These are phyloP conservation scores for Pollachius pollachius DNA, from an alignment of 2,113 vertebrate genomes.

Conservation along the genomic window DNA sequence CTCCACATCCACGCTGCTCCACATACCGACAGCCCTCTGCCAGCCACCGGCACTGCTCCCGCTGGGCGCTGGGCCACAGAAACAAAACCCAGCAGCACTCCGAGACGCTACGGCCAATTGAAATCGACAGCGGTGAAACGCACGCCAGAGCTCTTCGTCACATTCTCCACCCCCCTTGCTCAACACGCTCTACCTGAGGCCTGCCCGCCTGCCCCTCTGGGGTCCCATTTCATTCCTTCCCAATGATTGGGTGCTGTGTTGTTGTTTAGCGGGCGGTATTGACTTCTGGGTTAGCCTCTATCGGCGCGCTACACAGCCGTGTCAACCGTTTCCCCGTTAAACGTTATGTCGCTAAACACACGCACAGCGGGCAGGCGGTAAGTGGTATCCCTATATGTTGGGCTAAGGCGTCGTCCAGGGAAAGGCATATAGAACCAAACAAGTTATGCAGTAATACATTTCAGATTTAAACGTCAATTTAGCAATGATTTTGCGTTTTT, in stretches of 20 bases:
- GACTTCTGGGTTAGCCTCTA: too few species aligned
- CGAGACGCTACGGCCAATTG: conserved; percentile 42
- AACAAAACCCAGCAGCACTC: conserved; percentile 30
- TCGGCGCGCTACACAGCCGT: too few species aligned
- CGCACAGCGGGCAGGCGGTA: too few species aligned
- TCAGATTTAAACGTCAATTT: too few species aligned
- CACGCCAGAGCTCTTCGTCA: conserved; percentile 9
- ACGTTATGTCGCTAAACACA: too few species aligned
- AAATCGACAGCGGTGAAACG: conserved; percentile 35
- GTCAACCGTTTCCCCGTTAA: too few species aligned
- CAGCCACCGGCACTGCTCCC: background rate
- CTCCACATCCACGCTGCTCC: conserved; percentile 6
- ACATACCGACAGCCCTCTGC: background rate
- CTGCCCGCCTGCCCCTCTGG: conserved; percentile 37
- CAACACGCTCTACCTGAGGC: conserved; percentile 39
- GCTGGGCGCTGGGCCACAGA: conserved; percentile 22
- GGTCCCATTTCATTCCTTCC: conserved; percentile 12
- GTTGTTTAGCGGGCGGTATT: too few species aligned
- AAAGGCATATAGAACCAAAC: too few species aligned
- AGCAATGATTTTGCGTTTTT: too few species aligned
- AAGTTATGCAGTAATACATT: too few species aligned
- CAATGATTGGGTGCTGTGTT: background rate
- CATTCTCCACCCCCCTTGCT: conserved; percentile 23
- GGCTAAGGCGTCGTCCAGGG: too few species aligned
- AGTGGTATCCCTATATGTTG: too few species aligned